These are phyloP conservation scores for Falco punctatus DNA, from an alignment of 2,113 vertebrate species.

Conservation along the genomic window DNA sequence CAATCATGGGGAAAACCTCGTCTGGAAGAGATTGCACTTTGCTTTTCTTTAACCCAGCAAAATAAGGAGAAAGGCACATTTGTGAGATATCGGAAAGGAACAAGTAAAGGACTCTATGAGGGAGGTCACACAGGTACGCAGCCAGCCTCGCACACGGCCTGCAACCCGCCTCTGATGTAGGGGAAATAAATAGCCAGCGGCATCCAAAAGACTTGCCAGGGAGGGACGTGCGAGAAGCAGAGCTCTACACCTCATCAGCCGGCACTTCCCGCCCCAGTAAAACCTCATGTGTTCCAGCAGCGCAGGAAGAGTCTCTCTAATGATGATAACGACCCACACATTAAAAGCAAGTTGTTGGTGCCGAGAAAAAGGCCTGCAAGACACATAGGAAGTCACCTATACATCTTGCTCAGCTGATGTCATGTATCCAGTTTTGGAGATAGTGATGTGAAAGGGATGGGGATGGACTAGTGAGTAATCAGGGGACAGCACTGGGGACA, in stretches of 20 bases:
- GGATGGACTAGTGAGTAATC: background rate
- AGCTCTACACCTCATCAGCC: background rate
- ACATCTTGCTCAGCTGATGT: background rate
- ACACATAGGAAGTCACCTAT: fast-evolving
- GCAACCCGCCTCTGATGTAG: fast-evolving
- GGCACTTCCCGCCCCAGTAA: background rate
- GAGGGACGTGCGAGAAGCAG: fast-evolving
- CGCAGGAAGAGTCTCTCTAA: background rate
- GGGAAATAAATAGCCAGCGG: background rate
- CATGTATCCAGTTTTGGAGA: background rate
- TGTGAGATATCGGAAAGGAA: background rate
- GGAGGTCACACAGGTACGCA: background rate
- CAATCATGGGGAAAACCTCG: background rate
- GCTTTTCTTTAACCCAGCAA: background rate
- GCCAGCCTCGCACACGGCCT: fast-evolving
- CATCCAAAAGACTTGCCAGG: background rate
- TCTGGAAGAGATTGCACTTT: background rate
- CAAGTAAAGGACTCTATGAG: background rate
- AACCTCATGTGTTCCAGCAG: background rate
- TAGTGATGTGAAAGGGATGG: background rate
- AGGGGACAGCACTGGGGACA: background rate
- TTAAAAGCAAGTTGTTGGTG: background rate
- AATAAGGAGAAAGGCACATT: background rate
- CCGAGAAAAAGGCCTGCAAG: background rate
- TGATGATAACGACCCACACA: background rate